Evolutionary conservation across 2,888 invertebrate genomes (phyloP), one percentile per base, ranked within the genome.

Genomic region (Morpho achilles): DNA sequence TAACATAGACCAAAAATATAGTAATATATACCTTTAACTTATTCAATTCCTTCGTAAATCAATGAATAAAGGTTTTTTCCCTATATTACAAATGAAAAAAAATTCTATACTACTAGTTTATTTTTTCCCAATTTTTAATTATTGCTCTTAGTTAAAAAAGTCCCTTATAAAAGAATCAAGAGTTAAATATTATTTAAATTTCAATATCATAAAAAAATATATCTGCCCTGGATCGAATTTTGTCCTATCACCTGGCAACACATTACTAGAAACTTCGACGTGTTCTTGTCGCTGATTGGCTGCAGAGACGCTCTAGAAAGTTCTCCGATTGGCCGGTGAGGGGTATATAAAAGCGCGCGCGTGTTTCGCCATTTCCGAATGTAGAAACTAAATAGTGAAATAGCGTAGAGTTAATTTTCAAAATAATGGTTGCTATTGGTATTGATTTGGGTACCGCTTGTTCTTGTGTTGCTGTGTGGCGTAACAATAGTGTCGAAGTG

Each of bases 361-460:
- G 67, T 67, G 68, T 50, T 16, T 40, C 58, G 60, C 44, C 63
- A 47, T 66, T 65, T 78, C 75, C 53, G 53, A 73, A 72, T 60
- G 42, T 43, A 32, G 42, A 54, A 43, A 39, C 23, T 22, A 52
- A 10, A 39, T 44, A 40, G 47, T 39, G 48, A 45, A 16, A 53
- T 42, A 56, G 32, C 44, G 51, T 47, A 43, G n/a, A 41, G 8
- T 16, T 55, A 46, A 39, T 40, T 32, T 9, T 49, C 52, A 42
- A 39, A 5, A 72, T 64, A 63, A 87, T 87, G 87, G 81, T 75
- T 53, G 81, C 79, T 7, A 71, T 87, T 1, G 87, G 86, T 0
- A 85, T 87, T 7, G 86, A 87, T 70, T 78, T 87, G 55, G 87
- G 87, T 6, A 85, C 84, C 1, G 75, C 82, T 32, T 77, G 73